Evolutionary conservation across 2,888 invertebrate species (phyloP), one percentile per base, ranked within the genome.

Genomic region (Dioctria linearis): DNA sequence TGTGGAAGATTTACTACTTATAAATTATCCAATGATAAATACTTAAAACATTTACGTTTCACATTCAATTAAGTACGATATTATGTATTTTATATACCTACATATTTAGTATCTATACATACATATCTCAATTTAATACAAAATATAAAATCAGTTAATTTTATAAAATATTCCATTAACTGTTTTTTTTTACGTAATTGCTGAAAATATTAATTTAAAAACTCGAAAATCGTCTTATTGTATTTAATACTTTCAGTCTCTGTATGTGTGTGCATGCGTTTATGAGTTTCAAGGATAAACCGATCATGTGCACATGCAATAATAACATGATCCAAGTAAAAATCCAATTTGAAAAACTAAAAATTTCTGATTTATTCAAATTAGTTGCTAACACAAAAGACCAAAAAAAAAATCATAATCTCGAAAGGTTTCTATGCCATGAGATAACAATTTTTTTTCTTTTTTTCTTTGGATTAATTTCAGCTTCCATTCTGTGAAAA

Each of bases 401-500:
- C 2, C 37, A 9, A 71, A 37, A 25, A 25, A 25, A 25, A 25
- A 25, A 25, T n/a, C n/a, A n/a, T 1, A 25, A 40, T 37, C 37
- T 73, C 49, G 25, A 25, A 49, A 13, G 40, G 40, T n/a, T 73
- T 13, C 39, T n/a, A 25, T 37, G 5, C 2, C 54, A 25, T 2
- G 25, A 25, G 25, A 40, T 9, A 54, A 39, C 54, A 54, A 73
- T 54, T 39, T 57, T 57, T 39, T 51, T 51, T 42, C 42, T 57
- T 25, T 57, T 54, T 73, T 54, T 73, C 73, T 54, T 73, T 51
- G 57, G 57, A 73, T 57, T 73, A 51, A 46, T 73, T 57, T 57
- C 57, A 39, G 57, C 54, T 39, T 25, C 25, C 25, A 2, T 25
- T 25, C 42, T 6, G n/a, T 57, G 39, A 49, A 71, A 51, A 71